phyloP scores from a whole-genome alignment of 2,888 invertebrate genomes.

The Cheilosia vernalis region DNA sequence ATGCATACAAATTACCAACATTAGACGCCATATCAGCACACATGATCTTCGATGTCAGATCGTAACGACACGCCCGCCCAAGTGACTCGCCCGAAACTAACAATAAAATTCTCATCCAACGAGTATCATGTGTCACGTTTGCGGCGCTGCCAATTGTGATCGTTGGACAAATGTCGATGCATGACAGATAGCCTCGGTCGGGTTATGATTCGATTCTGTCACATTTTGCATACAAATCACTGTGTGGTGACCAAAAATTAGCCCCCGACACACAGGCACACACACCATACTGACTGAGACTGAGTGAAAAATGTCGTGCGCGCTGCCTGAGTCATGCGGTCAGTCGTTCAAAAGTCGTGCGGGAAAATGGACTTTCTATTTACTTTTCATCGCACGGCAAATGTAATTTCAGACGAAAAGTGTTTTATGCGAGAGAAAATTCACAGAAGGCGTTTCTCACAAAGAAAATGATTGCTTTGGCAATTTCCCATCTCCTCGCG shows the following conservation, averaged over 20 bases:
- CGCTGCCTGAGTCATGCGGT: conserved; percentile 29
- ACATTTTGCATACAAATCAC: conserved; percentile 61
- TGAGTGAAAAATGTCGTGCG: conserved; percentile 22
- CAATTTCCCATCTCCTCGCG: conserved; percentile 35
- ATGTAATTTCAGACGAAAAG: conserved; percentile 65
- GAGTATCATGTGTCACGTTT: not conserved
- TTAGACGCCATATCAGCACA: conserved; percentile 44
- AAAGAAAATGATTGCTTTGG: conserved; percentile 70
- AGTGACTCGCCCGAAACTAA: conserved; percentile 21
- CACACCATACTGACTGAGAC: too few species aligned
- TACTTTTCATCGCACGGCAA: conserved; percentile 40
- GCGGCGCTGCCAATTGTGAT: conserved; percentile 59
- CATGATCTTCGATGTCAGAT: conserved; percentile 63
- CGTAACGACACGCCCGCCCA: conserved; percentile 57
- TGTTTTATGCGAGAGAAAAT: conserved; percentile 51
- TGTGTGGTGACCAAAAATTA: conserved; percentile 25
- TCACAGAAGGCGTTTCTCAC: conserved; percentile 30
- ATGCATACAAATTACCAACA: conserved; percentile 61
- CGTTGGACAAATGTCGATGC: conserved; percentile 55
- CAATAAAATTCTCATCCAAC: conserved; percentile 40
- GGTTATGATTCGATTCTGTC: conserved; percentile 61
- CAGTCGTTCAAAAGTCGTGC: conserved; percentile 22
- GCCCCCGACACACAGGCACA: too few species aligned
- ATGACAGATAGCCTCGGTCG: conserved; percentile 45
- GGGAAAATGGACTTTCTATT: conserved; percentile 38